Evolutionary conservation across 2,888 invertebrate genomes (phyloP).

Genomic region (Alitta virens): DNA sequence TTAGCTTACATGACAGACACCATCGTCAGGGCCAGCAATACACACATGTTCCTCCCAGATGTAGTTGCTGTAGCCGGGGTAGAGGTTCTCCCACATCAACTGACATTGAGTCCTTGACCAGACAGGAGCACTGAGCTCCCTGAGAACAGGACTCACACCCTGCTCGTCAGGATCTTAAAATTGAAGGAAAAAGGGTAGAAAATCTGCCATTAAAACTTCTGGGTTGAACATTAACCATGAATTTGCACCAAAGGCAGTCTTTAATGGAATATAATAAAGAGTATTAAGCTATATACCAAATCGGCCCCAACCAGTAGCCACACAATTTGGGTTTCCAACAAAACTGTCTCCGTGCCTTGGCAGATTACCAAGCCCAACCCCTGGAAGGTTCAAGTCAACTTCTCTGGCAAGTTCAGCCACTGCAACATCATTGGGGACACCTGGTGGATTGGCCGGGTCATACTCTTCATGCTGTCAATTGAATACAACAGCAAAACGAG

Average conservation of each 20-base stretch:
- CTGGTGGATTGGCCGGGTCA: neutral
- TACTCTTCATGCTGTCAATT: neutral
- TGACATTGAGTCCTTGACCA: neutral
- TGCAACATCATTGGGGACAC: conserved; percentile 11
- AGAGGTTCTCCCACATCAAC: conserved; percentile 3
- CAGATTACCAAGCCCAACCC: conserved; percentile 12
- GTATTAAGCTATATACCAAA: neutral
- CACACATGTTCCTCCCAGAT: conserved; percentile 10
- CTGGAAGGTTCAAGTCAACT: conserved; percentile 8
- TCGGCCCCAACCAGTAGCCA: conserved; percentile 27
- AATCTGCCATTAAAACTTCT: no score
- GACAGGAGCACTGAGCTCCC: conserved; percentile 1
- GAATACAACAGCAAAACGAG: no score
- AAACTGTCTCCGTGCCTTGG: conserved; percentile 15
- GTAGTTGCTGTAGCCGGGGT: neutral
- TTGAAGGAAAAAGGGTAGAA: neutral
- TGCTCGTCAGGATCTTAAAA: neutral
- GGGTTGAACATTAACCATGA: no score
- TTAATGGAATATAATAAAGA: no score
- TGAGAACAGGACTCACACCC: neutral
- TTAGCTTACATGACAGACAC: conserved; percentile 7
- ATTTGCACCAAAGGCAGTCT: no score
- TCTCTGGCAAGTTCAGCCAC: conserved; percentile 16
- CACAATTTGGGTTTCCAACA: conserved; percentile 23
- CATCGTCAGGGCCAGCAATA: conserved; percentile 12